Evolutionary conservation across 1,140 invertebrate species (phyloP).

Genomic region (Drosophila nigromelanica): DNA sequence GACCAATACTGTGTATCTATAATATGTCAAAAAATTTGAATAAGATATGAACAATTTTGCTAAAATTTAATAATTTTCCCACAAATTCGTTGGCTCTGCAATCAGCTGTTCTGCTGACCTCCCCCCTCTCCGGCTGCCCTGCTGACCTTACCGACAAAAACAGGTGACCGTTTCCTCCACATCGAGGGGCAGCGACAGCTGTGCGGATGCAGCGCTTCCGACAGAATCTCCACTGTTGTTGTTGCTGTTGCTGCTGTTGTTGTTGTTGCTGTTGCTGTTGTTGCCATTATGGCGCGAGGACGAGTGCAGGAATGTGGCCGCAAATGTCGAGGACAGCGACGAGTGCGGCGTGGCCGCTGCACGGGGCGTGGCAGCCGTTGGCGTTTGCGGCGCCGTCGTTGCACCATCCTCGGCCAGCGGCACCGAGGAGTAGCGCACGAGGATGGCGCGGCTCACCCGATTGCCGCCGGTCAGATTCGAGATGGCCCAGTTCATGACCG

Average conservation of each 20-base stretch:
- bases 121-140: not conserved
- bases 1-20: no score
- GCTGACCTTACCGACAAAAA: constrained; percentile 87
- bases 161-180: constrained; percentile 90
- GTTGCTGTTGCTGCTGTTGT: constrained; percentile 27
- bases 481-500: constrained; percentile 81
- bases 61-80: constrained; percentile 2
- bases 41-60: not conserved
- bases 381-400: constrained; percentile 83
- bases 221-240: constrained; percentile 3
- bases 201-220: constrained; percentile 35
- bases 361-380: constrained; percentile 53
- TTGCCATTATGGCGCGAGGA: constrained; percentile 58
- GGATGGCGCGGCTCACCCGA: constrained; percentile 80
- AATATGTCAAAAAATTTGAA: not conserved
- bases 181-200: constrained; percentile 86
- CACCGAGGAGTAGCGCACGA: constrained; percentile 81
- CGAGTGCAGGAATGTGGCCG: constrained; percentile 81
- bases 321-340: constrained; percentile 84
- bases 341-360: constrained; percentile 76
- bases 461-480: constrained; percentile 82
- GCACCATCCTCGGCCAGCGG: constrained; percentile 66
- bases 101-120: not conserved
- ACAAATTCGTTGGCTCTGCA: not conserved
- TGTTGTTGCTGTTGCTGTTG: constrained; percentile 29